Percentiles rank a stretch among this genome's conserved stretches.
phyloP scores from a whole-genome alignment of 2,113 vertebrate genomes.

The Phalacrocorax carbo region DNA sequence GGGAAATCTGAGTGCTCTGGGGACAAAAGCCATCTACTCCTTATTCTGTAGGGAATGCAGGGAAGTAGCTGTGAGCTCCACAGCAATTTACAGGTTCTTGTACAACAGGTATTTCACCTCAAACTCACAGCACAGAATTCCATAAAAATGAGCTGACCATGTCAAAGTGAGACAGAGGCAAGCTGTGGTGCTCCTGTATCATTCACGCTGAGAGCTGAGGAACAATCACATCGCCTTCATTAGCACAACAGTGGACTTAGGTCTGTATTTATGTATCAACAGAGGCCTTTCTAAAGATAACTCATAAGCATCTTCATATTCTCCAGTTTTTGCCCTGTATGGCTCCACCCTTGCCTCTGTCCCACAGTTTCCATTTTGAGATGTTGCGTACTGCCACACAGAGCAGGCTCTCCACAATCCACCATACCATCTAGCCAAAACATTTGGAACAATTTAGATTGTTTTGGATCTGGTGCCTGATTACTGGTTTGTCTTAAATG shows the following conservation, averaged over 20 bases:
- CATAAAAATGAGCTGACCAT: background rate
- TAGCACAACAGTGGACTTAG: background rate
- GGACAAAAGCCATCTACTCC: background rate
- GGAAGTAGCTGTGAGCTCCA: background rate
- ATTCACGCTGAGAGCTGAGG: background rate
- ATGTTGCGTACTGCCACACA: slow-evolving; percentile 60
- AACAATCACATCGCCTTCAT: accelerated
- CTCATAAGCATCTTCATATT: slow-evolving; percentile 69
- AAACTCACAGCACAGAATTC: background rate
- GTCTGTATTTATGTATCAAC: background rate
- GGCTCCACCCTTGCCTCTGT: slow-evolving; percentile 62
- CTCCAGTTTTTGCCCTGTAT: slow-evolving; percentile 69
- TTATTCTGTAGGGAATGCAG: background rate
- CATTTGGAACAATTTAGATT: background rate
- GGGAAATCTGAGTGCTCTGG: background rate
- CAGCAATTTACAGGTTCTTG: background rate
- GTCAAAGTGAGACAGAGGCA: background rate
- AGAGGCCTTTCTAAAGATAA: background rate
- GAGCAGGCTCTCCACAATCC: slow-evolving; percentile 71
- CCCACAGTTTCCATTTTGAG: slow-evolving; percentile 72
- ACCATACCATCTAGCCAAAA: slow-evolving; percentile 57
- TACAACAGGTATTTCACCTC: background rate
- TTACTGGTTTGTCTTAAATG: background rate
- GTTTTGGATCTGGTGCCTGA: background rate
- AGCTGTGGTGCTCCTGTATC: background rate